Conservation (phyloP, 1,140 invertebrate genomes). For the Drosophila athabasca region DNA sequence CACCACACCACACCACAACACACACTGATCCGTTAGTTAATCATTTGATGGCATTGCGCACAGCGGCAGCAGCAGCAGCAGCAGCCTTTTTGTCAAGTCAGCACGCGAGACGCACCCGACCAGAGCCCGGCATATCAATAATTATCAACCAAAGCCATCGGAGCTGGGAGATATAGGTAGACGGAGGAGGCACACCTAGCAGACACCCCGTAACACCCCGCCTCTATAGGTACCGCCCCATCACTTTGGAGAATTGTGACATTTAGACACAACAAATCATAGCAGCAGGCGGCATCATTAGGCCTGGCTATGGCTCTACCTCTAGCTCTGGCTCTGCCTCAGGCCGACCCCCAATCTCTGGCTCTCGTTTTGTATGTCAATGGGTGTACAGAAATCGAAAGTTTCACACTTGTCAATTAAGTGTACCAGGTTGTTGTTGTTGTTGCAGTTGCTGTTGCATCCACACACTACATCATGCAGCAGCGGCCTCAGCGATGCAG, state of each 20-base stretch:
- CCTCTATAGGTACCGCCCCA: constrained; percentile 23
- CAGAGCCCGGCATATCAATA: constrained; percentile 59
- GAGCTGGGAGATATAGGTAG: constrained; percentile 52
- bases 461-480: constrained; percentile 59
- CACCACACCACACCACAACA: constrained; percentile 2
- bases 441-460: constrained; percentile 44
- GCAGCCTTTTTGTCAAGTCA: constrained; percentile 69
- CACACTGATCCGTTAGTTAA: constrained; percentile 65
- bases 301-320: constrained; percentile 15
- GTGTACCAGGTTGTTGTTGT: constrained; percentile 58
- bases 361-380: constrained; percentile 70
- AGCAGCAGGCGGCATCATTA: constrained; percentile 67
- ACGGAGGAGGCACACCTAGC: constrained; percentile 19
- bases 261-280: constrained; percentile 81
- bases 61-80: too few relatives aligned
- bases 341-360: background rate
- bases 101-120: constrained; percentile 56
- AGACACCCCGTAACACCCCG: background rate
- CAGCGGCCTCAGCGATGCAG: constrained; percentile 45
- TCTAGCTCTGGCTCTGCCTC: background rate
- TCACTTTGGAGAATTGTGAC: constrained; percentile 74
- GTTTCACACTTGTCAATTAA: constrained; percentile 82
- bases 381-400: constrained; percentile 82
- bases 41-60: constrained; percentile 76
- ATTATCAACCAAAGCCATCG: constrained; percentile 70